phyloP scores from a whole-genome alignment of 1,140 invertebrate genomes.

The Lucilia cuprina region DNA sequence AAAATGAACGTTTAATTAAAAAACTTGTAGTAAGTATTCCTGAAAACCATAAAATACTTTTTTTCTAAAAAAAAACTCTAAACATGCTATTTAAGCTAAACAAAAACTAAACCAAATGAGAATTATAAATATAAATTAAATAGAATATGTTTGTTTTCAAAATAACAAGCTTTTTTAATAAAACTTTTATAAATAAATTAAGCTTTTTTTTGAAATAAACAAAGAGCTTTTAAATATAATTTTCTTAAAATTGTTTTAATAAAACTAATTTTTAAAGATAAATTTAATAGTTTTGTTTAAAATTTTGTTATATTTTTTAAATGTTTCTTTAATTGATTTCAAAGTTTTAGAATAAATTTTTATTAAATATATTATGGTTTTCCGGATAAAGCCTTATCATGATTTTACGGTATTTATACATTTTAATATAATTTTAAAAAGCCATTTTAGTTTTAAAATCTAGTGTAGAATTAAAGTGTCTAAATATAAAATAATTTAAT shows the following conservation, averaged over 20 bases:
- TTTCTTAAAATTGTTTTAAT: neutral
- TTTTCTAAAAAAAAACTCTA: too few relatives aligned
- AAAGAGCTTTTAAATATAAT: too few relatives aligned
- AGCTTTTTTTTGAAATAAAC: too few relatives aligned
- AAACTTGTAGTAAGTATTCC: neutral
- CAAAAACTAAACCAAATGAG: neutral
- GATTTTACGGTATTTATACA: neutral
- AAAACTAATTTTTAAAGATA: neutral
- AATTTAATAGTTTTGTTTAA: neutral
- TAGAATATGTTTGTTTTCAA: too few relatives aligned
- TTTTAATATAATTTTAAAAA: neutral
- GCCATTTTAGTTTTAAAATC: neutral
- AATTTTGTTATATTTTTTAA: neutral
- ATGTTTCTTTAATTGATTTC: neutral
- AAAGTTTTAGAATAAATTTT: too few relatives aligned
- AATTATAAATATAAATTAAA: neutral
- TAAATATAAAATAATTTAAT: neutral
- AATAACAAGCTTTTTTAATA: neutral
- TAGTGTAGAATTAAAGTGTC: neutral
- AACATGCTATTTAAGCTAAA: neutral
- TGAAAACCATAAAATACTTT: neutral
- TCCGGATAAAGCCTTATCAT: neutral
- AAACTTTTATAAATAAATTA: too few relatives aligned
- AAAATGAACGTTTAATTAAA: neutral
- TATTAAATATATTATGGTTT: neutral